These are phyloP conservation scores for Grammomys surdaster DNA, from an alignment of 2,113 vertebrate genomes.

Conservation along the genomic window DNA sequence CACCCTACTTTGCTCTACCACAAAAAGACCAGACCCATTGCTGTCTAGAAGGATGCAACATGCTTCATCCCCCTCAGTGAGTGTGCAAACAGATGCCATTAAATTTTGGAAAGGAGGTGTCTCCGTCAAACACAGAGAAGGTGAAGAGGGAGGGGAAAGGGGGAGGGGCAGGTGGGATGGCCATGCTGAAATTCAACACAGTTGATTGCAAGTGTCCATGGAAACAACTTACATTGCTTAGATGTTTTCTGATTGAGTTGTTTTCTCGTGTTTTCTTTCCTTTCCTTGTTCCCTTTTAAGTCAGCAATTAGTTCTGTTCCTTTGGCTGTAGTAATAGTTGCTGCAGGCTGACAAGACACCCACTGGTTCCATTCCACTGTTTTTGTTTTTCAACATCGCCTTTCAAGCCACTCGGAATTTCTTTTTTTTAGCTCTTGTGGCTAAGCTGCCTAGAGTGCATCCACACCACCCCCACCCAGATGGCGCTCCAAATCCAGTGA, in stretches of 20 bases:
- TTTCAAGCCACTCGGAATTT: constrained; percentile 84
- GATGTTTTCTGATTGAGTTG: constrained; percentile 82
- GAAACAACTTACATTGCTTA: constrained; percentile 84
- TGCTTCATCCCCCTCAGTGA: constrained; percentile 67
- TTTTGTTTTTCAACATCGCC: constrained; percentile 87
- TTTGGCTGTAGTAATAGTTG: constrained; percentile 80
- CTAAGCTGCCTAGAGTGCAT: constrained; percentile 79
- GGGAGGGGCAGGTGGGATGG: constrained; percentile 63
- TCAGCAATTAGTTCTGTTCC: constrained; percentile 82
- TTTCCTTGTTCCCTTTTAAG: constrained; percentile 57
- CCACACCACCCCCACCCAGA: constrained; percentile 58
- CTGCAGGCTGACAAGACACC: constrained; percentile 85
- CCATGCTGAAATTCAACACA: constrained; percentile 74
- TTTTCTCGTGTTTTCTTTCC: constrained; percentile 59
- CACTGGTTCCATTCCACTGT: constrained; percentile 85
- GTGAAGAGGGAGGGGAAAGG: constrained; percentile 25
- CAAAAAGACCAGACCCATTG: background rate
- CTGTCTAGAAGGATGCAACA: constrained; percentile 42
- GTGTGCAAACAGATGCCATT: constrained; percentile 72
- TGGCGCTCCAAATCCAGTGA: constrained; percentile 69
- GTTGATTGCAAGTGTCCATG: constrained; percentile 82
- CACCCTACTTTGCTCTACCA: background rate
- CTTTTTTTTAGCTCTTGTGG: constrained; percentile 87
- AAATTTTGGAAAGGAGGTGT: constrained; percentile 63
- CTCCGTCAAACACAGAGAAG: constrained; percentile 46